These are phyloP conservation scores for Chiroxiphia lanceolata DNA, from an alignment of 2,797 vertebrate genomes.

Conservation along the genomic window DNA sequence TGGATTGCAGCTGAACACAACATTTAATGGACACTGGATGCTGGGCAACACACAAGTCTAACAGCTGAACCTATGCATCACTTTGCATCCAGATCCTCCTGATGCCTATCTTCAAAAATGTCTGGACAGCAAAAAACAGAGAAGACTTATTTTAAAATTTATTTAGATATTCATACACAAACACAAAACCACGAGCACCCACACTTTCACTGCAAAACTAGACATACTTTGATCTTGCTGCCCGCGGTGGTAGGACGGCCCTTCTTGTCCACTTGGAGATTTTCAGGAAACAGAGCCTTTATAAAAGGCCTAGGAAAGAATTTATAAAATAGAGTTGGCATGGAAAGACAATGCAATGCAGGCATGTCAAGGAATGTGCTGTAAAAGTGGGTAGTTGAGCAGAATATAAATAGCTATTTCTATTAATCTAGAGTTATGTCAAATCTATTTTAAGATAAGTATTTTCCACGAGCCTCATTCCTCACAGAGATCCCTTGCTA, in stretches of 20 bases:
- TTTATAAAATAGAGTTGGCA: background rate
- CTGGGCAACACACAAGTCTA: background rate
- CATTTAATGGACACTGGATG: background rate
- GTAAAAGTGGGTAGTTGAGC: background rate
- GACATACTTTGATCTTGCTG: conserved; percentile 95
- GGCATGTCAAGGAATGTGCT: background rate
- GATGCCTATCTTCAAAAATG: background rate
- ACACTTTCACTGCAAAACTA: background rate
- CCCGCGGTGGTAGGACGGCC: conserved; percentile 94
- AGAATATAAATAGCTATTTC: conserved; percentile 12
- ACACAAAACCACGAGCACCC: background rate
- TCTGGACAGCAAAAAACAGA: background rate
- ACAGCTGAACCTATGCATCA: background rate
- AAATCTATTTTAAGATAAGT: background rate
- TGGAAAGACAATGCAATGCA: background rate
- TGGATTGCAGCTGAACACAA: background rate
- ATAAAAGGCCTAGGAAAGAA: conserved; percentile 87
- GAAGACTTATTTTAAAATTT: background rate
- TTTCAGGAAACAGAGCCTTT: conserved; percentile 92
- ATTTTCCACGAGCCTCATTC: background rate
- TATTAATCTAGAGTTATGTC: background rate
- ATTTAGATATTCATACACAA: background rate
- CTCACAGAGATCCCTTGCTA: background rate
- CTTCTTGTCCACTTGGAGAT: conserved; percentile 96
- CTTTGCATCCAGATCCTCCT: background rate